Base-by-base conservation (phyloP, 2,113 vertebrate species). In the Scartelaos histophorus region DNA sequence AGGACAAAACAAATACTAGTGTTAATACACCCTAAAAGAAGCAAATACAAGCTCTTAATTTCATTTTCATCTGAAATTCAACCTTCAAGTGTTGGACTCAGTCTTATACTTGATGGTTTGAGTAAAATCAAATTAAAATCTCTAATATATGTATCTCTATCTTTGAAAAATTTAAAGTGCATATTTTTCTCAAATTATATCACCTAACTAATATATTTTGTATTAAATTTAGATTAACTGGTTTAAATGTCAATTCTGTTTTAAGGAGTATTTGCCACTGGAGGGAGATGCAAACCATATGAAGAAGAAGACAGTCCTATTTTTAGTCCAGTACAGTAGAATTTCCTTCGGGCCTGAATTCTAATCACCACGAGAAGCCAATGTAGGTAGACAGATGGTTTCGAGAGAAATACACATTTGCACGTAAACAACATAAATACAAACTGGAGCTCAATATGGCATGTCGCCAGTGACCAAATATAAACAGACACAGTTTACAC, bases 241-340 rank as follows among this genome's bases (percentile, higher is more conserved):
- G 38, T 43, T 1, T 43, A 43, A 43, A 51, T 69, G 62, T 13
- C 17, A 58, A 62, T 9, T 75, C 53, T 85, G 82, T 62, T 62
- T 78, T 84, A 84, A 70, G 80, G 58, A 68, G 69, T 70, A 74
- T 11, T 70, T 75, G 69, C 91, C 90, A 90, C 88, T 92, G 89
- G 89, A 88, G 88, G 91, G 86, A 86, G 87, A 83, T 85, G 85
- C 76, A 74, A 76, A 80, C 85, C 73, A 83, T 75, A 78, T 7
- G 82, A 70, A 82, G 65, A 83, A 46, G 29, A 73, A 61, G 66
- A 64, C 60, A 57, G 71, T 12, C 15, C 80, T 87, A 77, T 79
- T 84, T 78, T 79, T 86, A 81, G 79, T 81, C 38, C 35, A 65
- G 67, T 82, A 84, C 57, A 80, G 78, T 84, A 80, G 53, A 9